phyloP scores from a whole-genome alignment of 2,888 invertebrate genomes.

The Amiota minor region DNA sequence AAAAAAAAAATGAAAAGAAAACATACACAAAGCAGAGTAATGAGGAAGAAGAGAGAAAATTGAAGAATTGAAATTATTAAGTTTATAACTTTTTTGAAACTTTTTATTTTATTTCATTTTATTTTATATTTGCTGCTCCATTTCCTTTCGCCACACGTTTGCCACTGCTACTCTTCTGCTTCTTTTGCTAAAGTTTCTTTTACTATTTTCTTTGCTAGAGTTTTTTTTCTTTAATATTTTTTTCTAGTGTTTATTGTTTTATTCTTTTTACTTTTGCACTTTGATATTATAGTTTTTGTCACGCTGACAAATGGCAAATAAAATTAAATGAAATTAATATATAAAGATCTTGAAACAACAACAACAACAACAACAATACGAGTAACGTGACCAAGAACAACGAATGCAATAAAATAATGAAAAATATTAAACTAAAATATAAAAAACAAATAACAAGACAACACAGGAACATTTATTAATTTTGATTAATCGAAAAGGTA shows the following conservation, averaged over 20 bases:
- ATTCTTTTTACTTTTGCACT: neutral
- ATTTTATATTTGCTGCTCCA: neutral
- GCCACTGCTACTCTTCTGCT: neutral
- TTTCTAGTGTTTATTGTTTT: neutral
- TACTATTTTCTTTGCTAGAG: neutral
- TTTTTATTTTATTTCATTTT: too few species aligned
- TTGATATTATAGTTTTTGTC: neutral
- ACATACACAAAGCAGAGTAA: neutral
- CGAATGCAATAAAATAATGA: neutral
- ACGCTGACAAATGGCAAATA: constrained; percentile 2
- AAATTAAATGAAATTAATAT: constrained; percentile 8
- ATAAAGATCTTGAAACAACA: neutral
- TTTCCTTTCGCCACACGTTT: neutral
- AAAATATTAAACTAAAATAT: neutral
- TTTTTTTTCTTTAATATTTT: neutral
- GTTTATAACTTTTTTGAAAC: neutral
- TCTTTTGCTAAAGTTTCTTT: neutral
- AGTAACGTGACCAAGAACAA: too few species aligned
- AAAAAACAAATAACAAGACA: neutral
- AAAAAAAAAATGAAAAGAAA: neutral
- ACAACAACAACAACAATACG: neutral
- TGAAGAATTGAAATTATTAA: neutral
- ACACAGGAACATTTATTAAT: too few species aligned
- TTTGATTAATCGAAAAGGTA: too few species aligned
- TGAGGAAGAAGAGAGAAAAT: too few species aligned